A percentile compares a stretch with the other conserved stretches of the same genome.
Conservation (phyloP, 2,888 invertebrate genomes). For the Mamestra brassicae region DNA sequence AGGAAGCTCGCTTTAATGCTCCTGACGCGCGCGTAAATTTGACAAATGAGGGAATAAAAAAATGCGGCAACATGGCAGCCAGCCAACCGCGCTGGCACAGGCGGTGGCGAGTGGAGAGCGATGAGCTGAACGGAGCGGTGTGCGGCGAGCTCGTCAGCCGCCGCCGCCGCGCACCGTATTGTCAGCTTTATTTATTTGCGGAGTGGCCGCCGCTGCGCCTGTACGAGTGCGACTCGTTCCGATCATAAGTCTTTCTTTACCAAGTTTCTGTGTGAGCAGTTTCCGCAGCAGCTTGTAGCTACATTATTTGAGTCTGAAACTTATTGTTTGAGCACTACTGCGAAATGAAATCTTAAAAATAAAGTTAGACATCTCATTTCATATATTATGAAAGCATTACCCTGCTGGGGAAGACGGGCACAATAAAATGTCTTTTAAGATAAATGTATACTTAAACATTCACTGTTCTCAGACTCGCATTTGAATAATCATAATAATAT, state of each 20-base stretch:
- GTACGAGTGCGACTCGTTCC: constrained; percentile 4
- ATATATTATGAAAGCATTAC: constrained; percentile 10
- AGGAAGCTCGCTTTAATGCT: constrained; percentile 24
- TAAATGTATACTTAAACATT: constrained; percentile 6
- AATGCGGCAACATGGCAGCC: constrained; percentile 8
- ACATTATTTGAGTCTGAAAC: constrained; percentile 19
- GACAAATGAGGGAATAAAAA: constrained; percentile 39
- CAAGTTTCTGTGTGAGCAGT: constrained; percentile 13
- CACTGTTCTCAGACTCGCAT: not conserved
- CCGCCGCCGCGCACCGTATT: not conserved
- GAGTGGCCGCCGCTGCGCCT: constrained; percentile 16
- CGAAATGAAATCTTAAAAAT: constrained; percentile 30
- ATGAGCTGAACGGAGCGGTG: not conserved
- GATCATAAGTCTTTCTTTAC: constrained; percentile 28
- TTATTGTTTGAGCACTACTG: constrained; percentile 18
- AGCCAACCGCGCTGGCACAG: not conserved
- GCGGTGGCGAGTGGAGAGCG: not conserved
- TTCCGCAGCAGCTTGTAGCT: constrained; percentile 16
- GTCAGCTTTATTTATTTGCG: constrained; percentile 16
- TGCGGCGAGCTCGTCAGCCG: not conserved
- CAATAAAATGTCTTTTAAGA: not conserved
- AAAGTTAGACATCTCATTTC: constrained; percentile 15
- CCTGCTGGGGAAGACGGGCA: not conserved
- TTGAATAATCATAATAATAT: not conserved
- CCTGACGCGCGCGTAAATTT: constrained; percentile 24